phyloP scores from a whole-genome alignment of 2,888 invertebrate genomes.

The Dryadula phaetusa region DNA sequence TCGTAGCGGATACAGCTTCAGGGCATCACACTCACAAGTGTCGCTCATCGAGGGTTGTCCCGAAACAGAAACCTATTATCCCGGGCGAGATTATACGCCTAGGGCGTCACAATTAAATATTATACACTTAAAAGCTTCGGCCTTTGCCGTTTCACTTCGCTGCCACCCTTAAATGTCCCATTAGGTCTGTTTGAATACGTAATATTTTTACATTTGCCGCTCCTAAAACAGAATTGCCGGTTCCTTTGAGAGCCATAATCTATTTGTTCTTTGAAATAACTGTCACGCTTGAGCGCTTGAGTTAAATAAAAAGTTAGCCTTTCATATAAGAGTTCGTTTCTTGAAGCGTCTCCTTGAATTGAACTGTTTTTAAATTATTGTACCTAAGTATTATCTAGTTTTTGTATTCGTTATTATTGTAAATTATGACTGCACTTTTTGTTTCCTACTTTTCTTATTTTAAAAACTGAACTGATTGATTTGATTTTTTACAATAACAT shows the following conservation, averaged over 20 bases:
- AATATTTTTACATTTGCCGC: conserved; percentile 84
- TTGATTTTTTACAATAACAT: conserved; percentile 42
- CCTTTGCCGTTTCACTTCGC: conserved; percentile 84
- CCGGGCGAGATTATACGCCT: conserved; percentile 85
- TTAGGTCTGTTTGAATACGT: conserved; percentile 85
- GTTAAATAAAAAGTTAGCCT: conserved; percentile 73
- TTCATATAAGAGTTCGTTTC: conserved; percentile 59
- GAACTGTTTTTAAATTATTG: conserved; percentile 23
- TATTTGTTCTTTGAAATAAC: conserved; percentile 83
- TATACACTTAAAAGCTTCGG: conserved; percentile 85
- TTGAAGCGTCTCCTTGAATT: conserved; percentile 36
- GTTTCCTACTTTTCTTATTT: conserved; percentile 10
- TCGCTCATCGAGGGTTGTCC: conserved; percentile 80
- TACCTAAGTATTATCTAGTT: conserved; percentile 11
- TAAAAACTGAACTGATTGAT: not conserved
- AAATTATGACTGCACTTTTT: conserved; percentile 25
- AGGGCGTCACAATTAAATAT: conserved; percentile 85
- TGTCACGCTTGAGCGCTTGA: conserved; percentile 78
- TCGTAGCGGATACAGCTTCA: conserved; percentile 75
- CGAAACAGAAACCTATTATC: conserved; percentile 85
- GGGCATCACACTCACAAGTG: conserved; percentile 81
- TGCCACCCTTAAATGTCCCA: conserved; percentile 85
- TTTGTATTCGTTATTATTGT: conserved; percentile 10
- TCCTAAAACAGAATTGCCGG: conserved; percentile 82
- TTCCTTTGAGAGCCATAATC: conserved; percentile 83